Evolutionary conservation across 2,888 invertebrate species (phyloP), one percentile per base, ranked within the genome.

Genomic region (Drosophila buzzatii): DNA sequence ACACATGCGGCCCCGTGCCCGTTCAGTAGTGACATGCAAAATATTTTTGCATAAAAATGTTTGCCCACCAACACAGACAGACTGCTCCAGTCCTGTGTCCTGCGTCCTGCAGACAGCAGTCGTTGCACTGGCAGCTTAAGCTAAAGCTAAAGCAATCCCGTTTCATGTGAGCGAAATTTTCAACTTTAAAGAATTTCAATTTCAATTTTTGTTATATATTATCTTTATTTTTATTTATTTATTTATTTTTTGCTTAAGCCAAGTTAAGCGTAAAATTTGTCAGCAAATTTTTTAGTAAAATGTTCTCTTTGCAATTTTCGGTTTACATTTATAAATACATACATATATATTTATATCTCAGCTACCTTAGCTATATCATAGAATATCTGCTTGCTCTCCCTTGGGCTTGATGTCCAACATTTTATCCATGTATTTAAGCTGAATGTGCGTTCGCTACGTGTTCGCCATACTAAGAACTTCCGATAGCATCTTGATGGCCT

Each of bases 1-100:
- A 52, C 70, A 81, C 73, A 74, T 47, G 55, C 58, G 65, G 61
- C 55, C 20, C 18, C 23, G 14, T 47, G 23, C 49, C 75, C 79
- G 45, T 73, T 81, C 79, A 63, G 64, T 76, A 73, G 85, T 89
- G 85, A 85, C 90, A 85, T 89, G 87, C 85, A 81, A 89, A 85
- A 89, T 89, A 85, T 85, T 85, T 85, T 85, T 89, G 85, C 90
- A 85, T 85, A 85, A 85, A 85, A 85, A 85, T 85, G 76, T 85
- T 89, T 87, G 81, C 71, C 69, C 81, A 69, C 70, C 77, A 70
- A 58, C 81, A 76, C 78, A 71, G 53, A n/a, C 58, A 47, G n/a
- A 58, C 61, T 27, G 47, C 47, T 42, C 41, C 14, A 23, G 23
- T 53, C 35, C 62, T 39, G 63, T n/a, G 57, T 61, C 57, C 53